Conservation (phyloP, 2,113 vertebrate genomes). For the Paradoxurus hermaphroditus region DNA sequence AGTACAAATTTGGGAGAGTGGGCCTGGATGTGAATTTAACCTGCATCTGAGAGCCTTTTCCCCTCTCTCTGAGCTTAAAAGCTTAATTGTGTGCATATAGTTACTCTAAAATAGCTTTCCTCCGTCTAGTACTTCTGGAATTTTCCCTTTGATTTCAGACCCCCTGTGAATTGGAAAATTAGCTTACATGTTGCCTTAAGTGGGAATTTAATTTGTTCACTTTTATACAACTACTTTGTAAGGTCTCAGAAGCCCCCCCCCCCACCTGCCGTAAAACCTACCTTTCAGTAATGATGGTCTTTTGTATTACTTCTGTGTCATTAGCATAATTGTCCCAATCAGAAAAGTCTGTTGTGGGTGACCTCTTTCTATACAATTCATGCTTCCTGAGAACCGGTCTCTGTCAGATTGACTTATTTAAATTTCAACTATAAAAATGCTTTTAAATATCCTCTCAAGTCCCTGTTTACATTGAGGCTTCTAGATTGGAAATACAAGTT, state of each 20-base stretch:
- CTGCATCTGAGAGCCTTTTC: not conserved
- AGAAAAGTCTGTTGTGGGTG: not conserved
- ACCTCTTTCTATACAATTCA: not conserved
- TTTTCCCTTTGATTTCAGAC: not conserved
- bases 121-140: not conserved
- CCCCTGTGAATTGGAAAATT: not conserved
- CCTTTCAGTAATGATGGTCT: not conserved
- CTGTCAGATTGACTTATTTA: not conserved
- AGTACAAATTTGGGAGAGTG: not conserved
- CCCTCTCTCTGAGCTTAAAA: not conserved
- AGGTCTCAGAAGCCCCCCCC: not conserved
- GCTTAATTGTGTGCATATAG: not conserved
- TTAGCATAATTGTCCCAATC: not conserved
- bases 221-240: constrained; percentile 58
- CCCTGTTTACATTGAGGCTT: not conserved
- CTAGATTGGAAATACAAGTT: not conserved
- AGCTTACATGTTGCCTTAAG: not conserved
- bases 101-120: not conserved
- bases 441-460: not conserved
- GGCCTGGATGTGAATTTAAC: not conserved
- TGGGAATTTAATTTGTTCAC: constrained; percentile 56
- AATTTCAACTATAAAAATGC: not conserved
- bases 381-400: not conserved
- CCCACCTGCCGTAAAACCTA: rapidly evolving
- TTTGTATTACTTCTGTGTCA: not conserved